Percentiles rank a stretch among this genome's conserved stretches.
phyloP scores from a whole-genome alignment of 2,888 invertebrate genomes.

The Hydrotaea cyrtoneurina region DNA sequence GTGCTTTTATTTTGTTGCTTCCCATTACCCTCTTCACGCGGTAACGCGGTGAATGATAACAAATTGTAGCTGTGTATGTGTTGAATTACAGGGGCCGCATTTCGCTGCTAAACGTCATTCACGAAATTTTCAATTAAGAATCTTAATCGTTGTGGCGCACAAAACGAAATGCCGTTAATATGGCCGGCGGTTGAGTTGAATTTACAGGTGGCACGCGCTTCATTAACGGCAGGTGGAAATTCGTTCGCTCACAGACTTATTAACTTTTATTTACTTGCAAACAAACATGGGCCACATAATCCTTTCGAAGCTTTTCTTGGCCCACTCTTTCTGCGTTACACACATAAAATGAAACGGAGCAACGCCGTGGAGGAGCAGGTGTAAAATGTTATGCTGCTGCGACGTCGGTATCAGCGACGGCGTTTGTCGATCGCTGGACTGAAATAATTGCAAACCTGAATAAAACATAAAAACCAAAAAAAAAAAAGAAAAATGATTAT shows the following conservation, averaged over 20 bases:
- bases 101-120: neutral
- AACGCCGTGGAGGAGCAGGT: conserved; percentile 56
- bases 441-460: conserved; percentile 54
- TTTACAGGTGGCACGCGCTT: conserved; percentile 67
- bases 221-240: conserved; percentile 65
- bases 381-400: conserved; percentile 53
- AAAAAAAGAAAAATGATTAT: neutral
- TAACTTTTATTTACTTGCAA: conserved; percentile 37
- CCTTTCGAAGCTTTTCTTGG: conserved; percentile 52
- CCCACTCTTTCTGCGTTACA: conserved; percentile 1
- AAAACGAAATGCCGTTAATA: conserved; percentile 59
- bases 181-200: conserved; percentile 45
- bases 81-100: neutral
- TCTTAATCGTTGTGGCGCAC: conserved; percentile 57
- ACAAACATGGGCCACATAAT: conserved; percentile 35
- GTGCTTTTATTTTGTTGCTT: conserved; percentile 2
- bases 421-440: neutral
- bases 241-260: conserved; percentile 32
- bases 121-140: conserved; percentile 57
- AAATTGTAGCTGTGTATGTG: neutral
- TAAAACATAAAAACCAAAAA: neutral
- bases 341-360: conserved; percentile 12
- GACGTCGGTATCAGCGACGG: neutral
- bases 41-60: neutral
- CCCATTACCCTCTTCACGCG: neutral